Evolutionary conservation across 2,797 vertebrate genomes (phyloP), one percentile per base, ranked within the genome.

Genomic region (Octomys mimax): DNA sequence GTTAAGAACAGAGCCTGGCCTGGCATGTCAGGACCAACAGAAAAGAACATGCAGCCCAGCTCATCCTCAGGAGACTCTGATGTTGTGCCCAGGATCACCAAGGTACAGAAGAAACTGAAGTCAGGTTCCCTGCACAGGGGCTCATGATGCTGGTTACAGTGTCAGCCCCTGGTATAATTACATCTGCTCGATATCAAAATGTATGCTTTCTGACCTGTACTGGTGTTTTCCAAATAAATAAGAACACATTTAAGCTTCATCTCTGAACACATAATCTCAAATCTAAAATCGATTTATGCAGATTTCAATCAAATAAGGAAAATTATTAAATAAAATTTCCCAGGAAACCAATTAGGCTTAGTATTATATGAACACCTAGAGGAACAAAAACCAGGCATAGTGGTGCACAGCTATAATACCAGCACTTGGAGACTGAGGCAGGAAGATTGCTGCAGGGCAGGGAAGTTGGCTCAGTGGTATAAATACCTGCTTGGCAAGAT

Each of bases 231-330:
- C 42, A 93, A 70, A 22, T 14, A 42, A 61, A 73, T 26, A 66
- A 42, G 57, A 22, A 39, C 10, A 14, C 6, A 13, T 19, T 52
- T 52, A 61, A 61, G 64, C 62, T 78, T 82, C 22, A 57, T n/a
- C 86, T 57, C 31, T 78, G 11, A 75, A 61, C 28, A 39, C 22
- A 66, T 2, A 77, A 10, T 70, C 42, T 59, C 36, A 82, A 49
- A 87, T n/a, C 80, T 89, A 66, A 54, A 73, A 75, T 36, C 11
- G 39, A 54, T 11, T 83, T 66, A 87, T 33, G 39, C 31, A 82
- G 54, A 49, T 33, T 54, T 33, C 4, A 78, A 22, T 77, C 81
- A 36, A 71, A 66, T 42, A 42, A 92, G 57, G 33, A 95, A 79
- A 80, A 59, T 36, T 4, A 70, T 46, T 64, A 52, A 89, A 89